Base-by-base conservation (phyloP, 1,140 invertebrate genomes). In the Hermatobates lingyangjiaoensis region DNA sequence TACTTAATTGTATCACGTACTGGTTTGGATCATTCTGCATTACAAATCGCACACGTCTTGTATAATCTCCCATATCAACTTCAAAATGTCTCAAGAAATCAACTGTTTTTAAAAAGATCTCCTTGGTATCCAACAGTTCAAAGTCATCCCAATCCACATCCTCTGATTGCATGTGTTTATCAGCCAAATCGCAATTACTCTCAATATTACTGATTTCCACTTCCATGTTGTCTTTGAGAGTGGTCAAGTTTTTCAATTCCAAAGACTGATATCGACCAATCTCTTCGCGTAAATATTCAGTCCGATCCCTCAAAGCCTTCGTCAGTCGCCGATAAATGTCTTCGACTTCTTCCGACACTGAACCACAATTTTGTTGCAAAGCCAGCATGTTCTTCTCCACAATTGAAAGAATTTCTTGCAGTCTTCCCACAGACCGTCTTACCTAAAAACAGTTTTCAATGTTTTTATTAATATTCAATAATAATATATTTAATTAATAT, bases 121-220 rank as follows among this genome's bases (percentile, higher is more conserved):
- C 88, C 70, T 93, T 94, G 42, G 87, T 85, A 62, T 92, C 88
- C 69, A 93, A 85, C 27, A 91, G 71, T 63, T 91, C 87, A 50
- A 79, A 77, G 61, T 94, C 83, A 58, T 88, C 83, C 85, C 85
- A 88, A 52, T 84, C 76, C 18, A 83, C 78, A 14, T 58, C 61
- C 56, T 83, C 83, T 59, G 87, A 80, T 61, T 81, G 81, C 75
- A 92, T 83, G 68, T 90, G 80, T 66, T 88, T 88, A 68, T 97
- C 92, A n/a, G 87, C 88, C 54, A 95, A 72, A 66, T 97, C 91
- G 71, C 90, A 94, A 67, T 96, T 96, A 62, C 87, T 89, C 59
- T 54, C 21, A 28, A 96, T 91, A 67, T 93, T 96, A 45, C 78
- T 77, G 59, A 94, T 81, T 69, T 97, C 92, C 62, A 83, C 75